Conservation (phyloP, 2,113 vertebrate species). For the Nannospalax galili region DNA sequence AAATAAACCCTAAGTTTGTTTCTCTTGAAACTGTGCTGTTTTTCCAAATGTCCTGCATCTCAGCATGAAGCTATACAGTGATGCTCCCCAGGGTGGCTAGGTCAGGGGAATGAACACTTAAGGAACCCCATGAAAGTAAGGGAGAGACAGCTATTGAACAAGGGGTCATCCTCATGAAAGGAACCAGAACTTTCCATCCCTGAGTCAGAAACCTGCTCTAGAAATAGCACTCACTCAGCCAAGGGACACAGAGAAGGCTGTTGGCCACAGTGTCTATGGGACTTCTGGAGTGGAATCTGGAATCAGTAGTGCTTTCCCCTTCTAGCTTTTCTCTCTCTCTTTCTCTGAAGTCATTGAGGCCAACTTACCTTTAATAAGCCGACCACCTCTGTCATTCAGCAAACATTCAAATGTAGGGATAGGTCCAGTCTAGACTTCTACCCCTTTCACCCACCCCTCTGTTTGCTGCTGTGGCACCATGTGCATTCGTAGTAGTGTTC, state of each 20-base stretch:
- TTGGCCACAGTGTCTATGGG: not conserved
- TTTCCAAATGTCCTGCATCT: not conserved
- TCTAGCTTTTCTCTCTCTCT: not conserved
- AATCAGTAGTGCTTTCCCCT: not conserved
- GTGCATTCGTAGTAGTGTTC: not conserved
- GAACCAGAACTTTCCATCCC: not conserved
- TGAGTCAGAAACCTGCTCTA: not conserved
- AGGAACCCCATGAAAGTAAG: not conserved
- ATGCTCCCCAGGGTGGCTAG: not conserved
- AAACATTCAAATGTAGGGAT: not conserved
- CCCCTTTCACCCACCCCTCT: not conserved
- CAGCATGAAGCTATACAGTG: not conserved
- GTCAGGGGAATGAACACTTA: no score
- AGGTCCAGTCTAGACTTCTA: not conserved
- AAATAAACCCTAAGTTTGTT: not conserved
- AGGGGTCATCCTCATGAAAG: not conserved
- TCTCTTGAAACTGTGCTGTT: not conserved
- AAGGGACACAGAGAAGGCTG: not conserved
- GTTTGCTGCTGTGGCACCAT: fast-evolving
- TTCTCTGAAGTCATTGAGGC: not conserved
- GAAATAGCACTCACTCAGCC: not conserved
- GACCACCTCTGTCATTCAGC: not conserved
- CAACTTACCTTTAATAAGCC: not conserved
- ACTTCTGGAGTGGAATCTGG: not conserved
- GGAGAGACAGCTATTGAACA: not conserved